These are phyloP conservation scores for Platypus cylindrus DNA, from an alignment of 2,888 invertebrate species.

Conservation along the genomic window DNA sequence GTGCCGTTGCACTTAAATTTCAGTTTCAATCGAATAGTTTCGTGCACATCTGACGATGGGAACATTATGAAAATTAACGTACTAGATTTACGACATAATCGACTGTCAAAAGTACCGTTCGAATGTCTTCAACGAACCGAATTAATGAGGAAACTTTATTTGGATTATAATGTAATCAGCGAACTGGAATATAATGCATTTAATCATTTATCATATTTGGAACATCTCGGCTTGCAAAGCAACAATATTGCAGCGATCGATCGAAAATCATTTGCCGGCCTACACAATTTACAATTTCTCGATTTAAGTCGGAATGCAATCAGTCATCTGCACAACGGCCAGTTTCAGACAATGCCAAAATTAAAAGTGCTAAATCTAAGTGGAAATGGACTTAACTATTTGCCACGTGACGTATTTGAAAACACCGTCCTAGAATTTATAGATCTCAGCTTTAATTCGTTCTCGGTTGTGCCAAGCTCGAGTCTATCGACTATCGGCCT, in stretches of 20 bases:
- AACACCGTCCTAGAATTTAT: slow-evolving; percentile 69
- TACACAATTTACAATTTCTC: slow-evolving; percentile 61
- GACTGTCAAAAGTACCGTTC: slow-evolving; percentile 49
- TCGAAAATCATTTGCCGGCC: slow-evolving; percentile 63
- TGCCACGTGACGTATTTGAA: slow-evolving; percentile 67
- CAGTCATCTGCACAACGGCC: slow-evolving; percentile 63
- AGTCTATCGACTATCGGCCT: slow-evolving; percentile 68
- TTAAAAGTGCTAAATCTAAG: slow-evolving; percentile 61
- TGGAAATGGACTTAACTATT: slow-evolving; percentile 56
- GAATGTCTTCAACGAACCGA: slow-evolving; percentile 53
- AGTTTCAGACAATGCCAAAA: slow-evolving; percentile 64
- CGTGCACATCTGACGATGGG: slow-evolving; percentile 35
- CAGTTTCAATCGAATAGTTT: slow-evolving; percentile 53
- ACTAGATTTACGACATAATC: slow-evolving; percentile 59
- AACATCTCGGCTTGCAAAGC: slow-evolving; percentile 59
- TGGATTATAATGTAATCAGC: slow-evolving; percentile 62
- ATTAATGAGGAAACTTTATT: slow-evolving; percentile 52
- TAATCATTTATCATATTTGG: slow-evolving; percentile 54
- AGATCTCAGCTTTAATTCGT: slow-evolving; percentile 65
- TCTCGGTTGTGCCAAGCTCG: slow-evolving; percentile 66
- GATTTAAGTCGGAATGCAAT: slow-evolving; percentile 68
- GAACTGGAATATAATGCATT: slow-evolving; percentile 62
- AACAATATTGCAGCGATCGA: slow-evolving; percentile 62
- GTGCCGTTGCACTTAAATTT: slow-evolving; percentile 63
- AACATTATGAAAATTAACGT: slow-evolving; percentile 48